Evolutionary conservation across 23 tunicate genomes (phyloP).

Genomic region (Oikopleura vanhoeffeni): DNA sequence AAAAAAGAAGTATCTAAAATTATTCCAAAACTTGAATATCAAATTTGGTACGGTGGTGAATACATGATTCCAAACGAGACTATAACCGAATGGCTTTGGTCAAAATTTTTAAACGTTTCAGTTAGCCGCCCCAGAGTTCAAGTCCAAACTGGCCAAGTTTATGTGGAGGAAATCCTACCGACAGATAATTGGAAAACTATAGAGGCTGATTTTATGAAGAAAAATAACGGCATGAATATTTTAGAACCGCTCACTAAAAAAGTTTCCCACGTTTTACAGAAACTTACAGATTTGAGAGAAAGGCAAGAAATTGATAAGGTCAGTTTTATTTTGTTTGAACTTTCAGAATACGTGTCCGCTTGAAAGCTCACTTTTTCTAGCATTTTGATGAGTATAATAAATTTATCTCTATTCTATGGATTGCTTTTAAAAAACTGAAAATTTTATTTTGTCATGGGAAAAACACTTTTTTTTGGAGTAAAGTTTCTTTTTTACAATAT

Average conservation of each 20-base stretch:
- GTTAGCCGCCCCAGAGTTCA: neutral
- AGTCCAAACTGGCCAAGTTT: neutral
- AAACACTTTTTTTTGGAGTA: no score
- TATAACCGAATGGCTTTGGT: neutral
- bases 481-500: no score
- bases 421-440: no score
- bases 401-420: no score
- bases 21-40: neutral
- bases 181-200: neutral
- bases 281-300: neutral
- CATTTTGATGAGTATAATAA: no score
- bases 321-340: no score
- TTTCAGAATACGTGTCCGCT: no score
- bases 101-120: neutral
- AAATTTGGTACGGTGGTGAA: neutral
- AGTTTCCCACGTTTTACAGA: neutral
- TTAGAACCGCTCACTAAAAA: neutral
- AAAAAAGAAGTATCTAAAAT: neutral
- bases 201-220: neutral
- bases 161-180: neutral
- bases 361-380: no score
- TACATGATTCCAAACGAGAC: neutral
- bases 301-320: no score
- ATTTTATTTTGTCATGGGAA: no score
- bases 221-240: neutral